These are phyloP conservation scores for Lytechinus pictus DNA, from an alignment of 35 echinoderm and acorn worm species.

Conservation along the genomic window DNA sequence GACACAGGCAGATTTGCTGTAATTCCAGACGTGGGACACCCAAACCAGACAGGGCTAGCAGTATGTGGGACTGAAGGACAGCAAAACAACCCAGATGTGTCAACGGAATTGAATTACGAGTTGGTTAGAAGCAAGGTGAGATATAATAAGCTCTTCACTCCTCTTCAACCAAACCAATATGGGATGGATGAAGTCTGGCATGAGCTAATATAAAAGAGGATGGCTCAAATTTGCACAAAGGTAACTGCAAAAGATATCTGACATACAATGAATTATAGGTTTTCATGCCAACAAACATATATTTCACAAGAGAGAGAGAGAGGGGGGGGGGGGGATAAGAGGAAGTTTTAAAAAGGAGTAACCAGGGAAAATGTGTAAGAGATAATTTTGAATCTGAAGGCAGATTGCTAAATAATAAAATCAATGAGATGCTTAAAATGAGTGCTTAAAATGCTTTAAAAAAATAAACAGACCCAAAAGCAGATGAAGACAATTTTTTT, in stretches of 20 bases:
- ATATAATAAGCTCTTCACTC: neutral
- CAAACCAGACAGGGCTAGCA: neutral
- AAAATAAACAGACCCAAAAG: too few species aligned
- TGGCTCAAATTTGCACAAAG: neutral
- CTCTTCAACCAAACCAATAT: neutral
- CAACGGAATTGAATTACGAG: conserved; percentile 6
- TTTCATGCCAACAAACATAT: neutral
- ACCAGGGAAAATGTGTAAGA: too few species aligned
- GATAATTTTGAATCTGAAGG: too few species aligned
- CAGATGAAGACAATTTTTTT: too few species aligned
- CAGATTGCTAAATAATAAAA: too few species aligned
- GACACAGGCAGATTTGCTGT: neutral
- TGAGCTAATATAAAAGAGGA: neutral
- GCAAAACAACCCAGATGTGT: neutral
- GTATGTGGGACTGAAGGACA: neutral
- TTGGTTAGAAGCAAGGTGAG: neutral
- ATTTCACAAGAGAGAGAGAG: neutral
- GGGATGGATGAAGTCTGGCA: neutral
- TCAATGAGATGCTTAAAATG: too few species aligned
- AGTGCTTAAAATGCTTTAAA: too few species aligned
- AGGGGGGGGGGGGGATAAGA: neutral
- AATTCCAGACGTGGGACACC: neutral
- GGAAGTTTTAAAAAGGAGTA: neutral
- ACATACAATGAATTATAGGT: neutral
- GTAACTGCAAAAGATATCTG: neutral